A percentile compares a stretch with the other conserved stretches of the same genome.
These are phyloP conservation scores for Danio jaintianensis DNA, from an alignment of 2,797 vertebrate species.

Conservation along the genomic window DNA sequence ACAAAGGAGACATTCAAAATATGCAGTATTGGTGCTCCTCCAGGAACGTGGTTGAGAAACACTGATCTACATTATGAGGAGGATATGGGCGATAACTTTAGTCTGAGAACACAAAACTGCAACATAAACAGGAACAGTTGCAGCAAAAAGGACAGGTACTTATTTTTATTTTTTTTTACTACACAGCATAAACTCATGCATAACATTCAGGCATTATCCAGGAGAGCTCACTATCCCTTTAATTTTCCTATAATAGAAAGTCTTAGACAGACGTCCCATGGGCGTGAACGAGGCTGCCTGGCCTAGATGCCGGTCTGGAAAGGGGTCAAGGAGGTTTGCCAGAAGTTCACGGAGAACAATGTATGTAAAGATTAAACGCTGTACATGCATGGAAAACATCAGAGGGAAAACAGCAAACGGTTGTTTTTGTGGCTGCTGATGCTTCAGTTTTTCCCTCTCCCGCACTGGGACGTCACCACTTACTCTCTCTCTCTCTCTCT, in stretches of 20 bases:
- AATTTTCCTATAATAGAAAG: constrained; percentile 62
- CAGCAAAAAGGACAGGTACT: constrained; percentile 9
- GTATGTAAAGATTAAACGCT: constrained; percentile 20
- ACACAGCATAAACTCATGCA: constrained; percentile 47
- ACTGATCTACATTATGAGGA: not conserved
- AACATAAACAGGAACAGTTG: constrained; percentile 11
- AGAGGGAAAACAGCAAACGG: constrained; percentile 19
- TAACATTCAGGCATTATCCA: constrained; percentile 29
- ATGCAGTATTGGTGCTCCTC: too few relatives aligned
- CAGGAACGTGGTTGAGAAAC: too few relatives aligned
- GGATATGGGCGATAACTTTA: not conserved
- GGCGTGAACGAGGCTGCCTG: constrained; percentile 55
- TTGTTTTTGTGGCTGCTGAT: constrained; percentile 33
- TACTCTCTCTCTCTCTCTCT: not conserved
- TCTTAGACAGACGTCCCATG: constrained; percentile 53
- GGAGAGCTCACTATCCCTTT: constrained; percentile 52
- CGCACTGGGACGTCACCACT: not conserved
- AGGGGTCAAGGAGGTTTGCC: constrained; percentile 65
- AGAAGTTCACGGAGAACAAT: constrained; percentile 49
- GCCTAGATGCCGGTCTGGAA: constrained; percentile 66
- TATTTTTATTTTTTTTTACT: constrained; percentile 31
- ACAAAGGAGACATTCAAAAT: too few relatives aligned
- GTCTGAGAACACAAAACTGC: not conserved
- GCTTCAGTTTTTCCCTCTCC: not conserved
- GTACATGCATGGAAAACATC: not conserved